A percentile compares a stretch with the other conserved stretches of the same genome.
These are phyloP conservation scores for Gulo gulo DNA, from an alignment of 2,113 vertebrate genomes.

Conservation along the genomic window DNA sequence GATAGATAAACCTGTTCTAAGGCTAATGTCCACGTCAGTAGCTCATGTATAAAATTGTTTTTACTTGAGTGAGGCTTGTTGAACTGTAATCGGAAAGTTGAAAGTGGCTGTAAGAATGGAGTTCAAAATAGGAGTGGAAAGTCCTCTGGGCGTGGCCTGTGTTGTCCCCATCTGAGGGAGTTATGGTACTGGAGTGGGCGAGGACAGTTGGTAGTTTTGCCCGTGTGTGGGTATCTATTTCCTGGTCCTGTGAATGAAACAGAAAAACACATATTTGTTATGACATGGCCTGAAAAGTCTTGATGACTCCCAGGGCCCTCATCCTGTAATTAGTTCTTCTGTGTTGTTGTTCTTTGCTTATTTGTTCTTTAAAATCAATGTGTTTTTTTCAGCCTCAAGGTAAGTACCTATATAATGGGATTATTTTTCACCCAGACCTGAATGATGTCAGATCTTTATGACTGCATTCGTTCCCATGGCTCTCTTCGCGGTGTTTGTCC, in stretches of 20 bases:
- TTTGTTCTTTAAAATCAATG: neutral
- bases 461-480: neutral
- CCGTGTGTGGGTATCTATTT: neutral
- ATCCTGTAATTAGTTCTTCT: neutral
- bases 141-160: neutral
- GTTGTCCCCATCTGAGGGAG: neutral
- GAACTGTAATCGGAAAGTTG: neutral
- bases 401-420: no score
- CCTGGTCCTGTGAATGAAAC: neutral
- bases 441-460: neutral
- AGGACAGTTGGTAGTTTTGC: neutral
- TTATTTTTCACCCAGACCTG: neutral
- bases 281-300: neutral
- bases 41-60: neutral
- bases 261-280: neutral
- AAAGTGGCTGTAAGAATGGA: neutral
- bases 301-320: neutral
- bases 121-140: slow-evolving; percentile 10
- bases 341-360: neutral
- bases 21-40: neutral
- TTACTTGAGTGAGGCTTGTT: neutral
- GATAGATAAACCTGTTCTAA: neutral
- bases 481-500: neutral
- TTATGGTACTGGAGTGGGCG: fast-evolving
- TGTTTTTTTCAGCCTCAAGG: neutral